A percentile compares a stretch with the other conserved stretches of the same genome.
Conservation (phyloP, 2,797 vertebrate genomes). For the Gallinago solitaria region DNA sequence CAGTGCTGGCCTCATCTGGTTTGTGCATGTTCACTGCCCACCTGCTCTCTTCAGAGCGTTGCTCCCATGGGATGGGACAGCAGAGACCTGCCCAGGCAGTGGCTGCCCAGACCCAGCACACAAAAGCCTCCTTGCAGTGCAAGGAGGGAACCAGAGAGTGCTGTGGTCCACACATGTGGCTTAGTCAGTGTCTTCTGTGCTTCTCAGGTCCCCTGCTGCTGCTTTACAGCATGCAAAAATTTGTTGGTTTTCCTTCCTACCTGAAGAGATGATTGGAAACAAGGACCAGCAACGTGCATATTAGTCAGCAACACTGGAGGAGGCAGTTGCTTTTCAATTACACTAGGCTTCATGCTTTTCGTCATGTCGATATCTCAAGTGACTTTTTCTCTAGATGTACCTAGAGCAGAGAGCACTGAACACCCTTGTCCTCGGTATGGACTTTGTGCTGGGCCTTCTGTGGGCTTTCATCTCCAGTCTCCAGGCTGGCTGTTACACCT, state of each 20-base stretch:
- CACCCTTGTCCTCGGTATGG: background rate
- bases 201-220: background rate
- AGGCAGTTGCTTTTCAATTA: background rate
- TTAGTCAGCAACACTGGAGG: background rate
- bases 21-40: background rate
- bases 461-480: background rate
- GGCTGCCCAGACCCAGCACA: background rate
- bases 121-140: background rate
- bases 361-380: accelerated
- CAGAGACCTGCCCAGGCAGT: background rate
- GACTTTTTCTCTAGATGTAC: background rate
- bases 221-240: background rate
- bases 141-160: background rate
- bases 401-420: background rate
- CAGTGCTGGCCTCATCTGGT: background rate
- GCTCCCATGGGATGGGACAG: background rate
- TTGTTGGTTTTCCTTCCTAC: background rate
- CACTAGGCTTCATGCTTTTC: background rate
- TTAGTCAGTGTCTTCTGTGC: background rate
- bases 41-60: background rate
- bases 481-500: background rate
- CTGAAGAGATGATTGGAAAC: background rate
- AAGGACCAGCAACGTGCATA: accelerated
- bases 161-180: background rate
- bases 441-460: background rate